Evolutionary conservation across 2,113 vertebrate genomes (phyloP).

Genomic region (Merops nubicus): DNA sequence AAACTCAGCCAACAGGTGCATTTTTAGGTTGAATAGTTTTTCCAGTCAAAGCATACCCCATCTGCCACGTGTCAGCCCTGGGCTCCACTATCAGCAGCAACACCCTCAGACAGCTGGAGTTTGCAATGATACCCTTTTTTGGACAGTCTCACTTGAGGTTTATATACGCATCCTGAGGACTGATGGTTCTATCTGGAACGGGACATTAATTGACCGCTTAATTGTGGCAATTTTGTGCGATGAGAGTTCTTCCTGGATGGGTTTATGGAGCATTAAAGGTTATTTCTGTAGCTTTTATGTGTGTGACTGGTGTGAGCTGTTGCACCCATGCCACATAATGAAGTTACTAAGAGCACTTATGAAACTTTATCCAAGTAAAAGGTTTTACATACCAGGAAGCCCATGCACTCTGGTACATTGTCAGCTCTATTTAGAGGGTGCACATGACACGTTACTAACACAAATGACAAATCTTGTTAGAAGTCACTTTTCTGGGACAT

Average conservation of each 20-base stretch:
- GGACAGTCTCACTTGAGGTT: background rate
- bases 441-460: background rate
- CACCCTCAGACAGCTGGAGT: background rate
- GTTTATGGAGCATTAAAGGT: background rate
- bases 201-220: background rate
- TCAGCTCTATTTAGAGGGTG: background rate
- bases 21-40: background rate
- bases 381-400: background rate
- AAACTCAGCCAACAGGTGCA: background rate
- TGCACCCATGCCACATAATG: background rate
- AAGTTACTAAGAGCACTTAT: background rate
- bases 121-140: background rate
- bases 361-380: background rate
- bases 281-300: background rate
- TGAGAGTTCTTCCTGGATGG: background rate
- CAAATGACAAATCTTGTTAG: background rate
- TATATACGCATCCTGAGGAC: background rate
- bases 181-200: background rate
- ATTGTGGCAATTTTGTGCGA: background rate
- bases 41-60: background rate
- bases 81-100: background rate
- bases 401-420: background rate
- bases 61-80: background rate
- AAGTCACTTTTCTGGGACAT: background rate
- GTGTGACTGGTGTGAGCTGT: background rate